Evolutionary conservation across 2,797 vertebrate species (phyloP).

Genomic region (Macropus fuliginosus): DNA sequence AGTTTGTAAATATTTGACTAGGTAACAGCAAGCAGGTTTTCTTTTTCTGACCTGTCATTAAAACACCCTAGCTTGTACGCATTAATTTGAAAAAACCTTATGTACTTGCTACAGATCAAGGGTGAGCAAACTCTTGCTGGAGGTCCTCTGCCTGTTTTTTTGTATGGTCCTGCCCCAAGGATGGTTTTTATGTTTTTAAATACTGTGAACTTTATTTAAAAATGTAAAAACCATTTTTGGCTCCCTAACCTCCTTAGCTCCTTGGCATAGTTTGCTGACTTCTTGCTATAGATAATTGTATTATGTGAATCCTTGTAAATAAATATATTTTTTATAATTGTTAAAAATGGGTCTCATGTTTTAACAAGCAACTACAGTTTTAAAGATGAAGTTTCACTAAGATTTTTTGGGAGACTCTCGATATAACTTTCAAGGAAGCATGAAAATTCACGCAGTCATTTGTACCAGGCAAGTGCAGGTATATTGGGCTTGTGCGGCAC

Average conservation of each 20-base stretch:
- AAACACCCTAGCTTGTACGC: background rate
- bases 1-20: constrained; percentile 58
- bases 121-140: background rate
- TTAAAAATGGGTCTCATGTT: background rate
- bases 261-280: background rate
- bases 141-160: background rate
- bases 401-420: background rate
- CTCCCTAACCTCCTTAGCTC: background rate
- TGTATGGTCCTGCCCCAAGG: background rate
- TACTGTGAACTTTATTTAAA: background rate
- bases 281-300: background rate
- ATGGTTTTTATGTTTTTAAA: background rate
- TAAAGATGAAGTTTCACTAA: background rate
- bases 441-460: background rate
- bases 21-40: background rate
- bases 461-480: constrained; percentile 16
- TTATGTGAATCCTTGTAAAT: background rate
- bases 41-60: background rate
- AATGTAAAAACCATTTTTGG: background rate
- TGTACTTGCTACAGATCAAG: background rate
- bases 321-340: background rate
- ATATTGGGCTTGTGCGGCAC: background rate
- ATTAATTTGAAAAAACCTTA: background rate
- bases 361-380: background rate
- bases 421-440: background rate